phyloP scores from a whole-genome alignment of 2,797 vertebrate genomes.

The Acanthiza pusilla region DNA sequence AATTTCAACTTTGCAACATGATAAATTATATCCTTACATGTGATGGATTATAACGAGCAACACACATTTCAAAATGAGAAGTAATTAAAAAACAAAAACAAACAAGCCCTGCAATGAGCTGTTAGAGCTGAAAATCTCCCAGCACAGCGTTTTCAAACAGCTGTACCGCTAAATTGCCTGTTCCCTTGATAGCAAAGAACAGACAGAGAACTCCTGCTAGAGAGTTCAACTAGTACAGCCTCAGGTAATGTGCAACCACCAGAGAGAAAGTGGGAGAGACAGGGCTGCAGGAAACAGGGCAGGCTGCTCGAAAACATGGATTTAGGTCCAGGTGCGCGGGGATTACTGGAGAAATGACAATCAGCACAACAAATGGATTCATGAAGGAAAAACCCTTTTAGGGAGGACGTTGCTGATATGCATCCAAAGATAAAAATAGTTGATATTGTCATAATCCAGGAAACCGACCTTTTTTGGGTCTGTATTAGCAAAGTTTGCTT shows the following conservation, averaged over 20 bases:
- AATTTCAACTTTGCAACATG: not conserved
- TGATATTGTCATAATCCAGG: not conserved
- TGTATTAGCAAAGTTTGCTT: not conserved
- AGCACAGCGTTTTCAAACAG: conserved; percentile 4
- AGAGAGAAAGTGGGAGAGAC: not conserved
- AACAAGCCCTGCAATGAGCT: conserved; percentile 42
- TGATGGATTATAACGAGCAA: not conserved
- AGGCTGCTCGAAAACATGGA: not conserved
- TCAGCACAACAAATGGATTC: not conserved
- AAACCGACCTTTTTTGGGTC: not conserved
- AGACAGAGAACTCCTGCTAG: conserved; percentile 9
- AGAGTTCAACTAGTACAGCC: conserved; percentile 1
- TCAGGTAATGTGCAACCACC: not conserved
- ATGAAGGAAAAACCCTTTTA: not conserved
- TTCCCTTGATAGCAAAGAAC: conserved; percentile 33
- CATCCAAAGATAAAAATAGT: not conserved
- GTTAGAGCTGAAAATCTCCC: conserved; percentile 53
- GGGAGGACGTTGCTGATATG: not conserved
- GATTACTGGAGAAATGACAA: not conserved
- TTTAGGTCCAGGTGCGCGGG: not conserved
- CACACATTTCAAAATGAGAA: conserved; percentile 45
- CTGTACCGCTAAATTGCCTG: conserved; percentile 34
- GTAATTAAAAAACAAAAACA: conserved; percentile 61
- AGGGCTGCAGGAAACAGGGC: not conserved
- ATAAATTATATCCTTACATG: conserved; percentile 34